Evolutionary conservation across 2,888 invertebrate genomes (phyloP), one percentile per base, ranked within the genome.

Genomic region (Chymomyza procnemis): DNA sequence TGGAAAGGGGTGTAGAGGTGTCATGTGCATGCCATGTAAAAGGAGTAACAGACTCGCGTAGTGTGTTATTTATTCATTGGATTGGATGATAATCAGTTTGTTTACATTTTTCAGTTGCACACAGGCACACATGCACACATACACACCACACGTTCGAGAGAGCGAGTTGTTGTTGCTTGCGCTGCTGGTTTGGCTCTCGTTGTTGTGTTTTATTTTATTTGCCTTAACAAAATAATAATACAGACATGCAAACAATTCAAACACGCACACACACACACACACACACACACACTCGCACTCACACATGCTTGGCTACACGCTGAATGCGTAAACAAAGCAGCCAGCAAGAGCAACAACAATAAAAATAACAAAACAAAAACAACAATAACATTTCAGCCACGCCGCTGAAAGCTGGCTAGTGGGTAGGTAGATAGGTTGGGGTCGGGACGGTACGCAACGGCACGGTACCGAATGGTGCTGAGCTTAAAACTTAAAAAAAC

Each of bases 51-150:
- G 73, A 73, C 66, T 61, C 18, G 16, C 63, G 65, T 66, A 66
- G 75, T 74, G 69, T 73, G 76, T 88, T 88, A 88, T 89, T 89
- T 89, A 88, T 89, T 88, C 88, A 87, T 87, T 89, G 88, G 86
- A 84, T 88, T 85, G 87, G 85, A 86, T 88, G 88, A 89, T 89
- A 89, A 89, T 89, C 88, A 89, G 89, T 89, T 89, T 89, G 88
- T 89, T 89, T 89, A 89, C 88, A 89, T 88, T 88, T 89, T 89
- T 85, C 81, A 85, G 88, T 88, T 79, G 83, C 79, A 82, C 76
- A 78, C 54, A 30, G 12, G n/a, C 4, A n/a, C 47, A 34, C 52
- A 16, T 21, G 12, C 46, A 12, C 18, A 71, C 9, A 69, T 54
- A 56, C 59, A 63, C 54, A 47, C 48, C 56, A 41, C 41, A 34